Evolutionary conservation across 2,888 invertebrate genomes (phyloP), one percentile per base, ranked within the genome.

Genomic region (Diaprepes abbreviatus): DNA sequence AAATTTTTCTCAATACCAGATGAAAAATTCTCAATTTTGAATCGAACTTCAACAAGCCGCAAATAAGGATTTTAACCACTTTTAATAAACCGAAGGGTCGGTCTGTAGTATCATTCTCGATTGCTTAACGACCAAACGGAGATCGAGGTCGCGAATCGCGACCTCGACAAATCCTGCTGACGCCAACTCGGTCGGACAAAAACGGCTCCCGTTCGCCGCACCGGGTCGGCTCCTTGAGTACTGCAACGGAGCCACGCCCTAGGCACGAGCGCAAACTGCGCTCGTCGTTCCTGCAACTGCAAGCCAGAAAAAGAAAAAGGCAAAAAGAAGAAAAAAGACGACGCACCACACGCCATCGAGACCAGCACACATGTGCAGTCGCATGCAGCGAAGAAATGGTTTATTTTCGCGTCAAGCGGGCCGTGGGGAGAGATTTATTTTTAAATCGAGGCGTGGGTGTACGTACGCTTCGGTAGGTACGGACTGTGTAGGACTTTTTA

Each of bases 371-470:
- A 19, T 50, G 28, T 50, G 48, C 48, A 55, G 59, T 17, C 50
- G 57, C 66, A 66, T 50, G 66, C 57, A 38, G 58, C 43, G 33
- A 48, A 50, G 36, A 40, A 35, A 66, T 66, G 59, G 66, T 66
- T 66, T 66, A 66, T 66, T 66, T 66, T 66, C 31, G 52, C 50
- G 66, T 66, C 57, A 48, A 16, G 50, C 35, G 12, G 5, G 38
- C 19, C 21, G 62, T 62, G 62, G 64, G 55, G 43, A 64, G 31
- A 64, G 55, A 64, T 55, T 64, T 64, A 64, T 64, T 64, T 64
- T 43, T 64, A 43, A 55, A 64, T 55, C 40, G 40, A 43, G 31
- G 12, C 59, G 66, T 66, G 66, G 66, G 66, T 66, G 66, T 66
- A 66, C 17, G 12, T 31, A 16, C 40, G 38, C n/a, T 52, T 40